Evolutionary conservation across 2,797 vertebrate species (phyloP), one percentile per base, ranked within the genome.

Genomic region (Margarornis squamiger): DNA sequence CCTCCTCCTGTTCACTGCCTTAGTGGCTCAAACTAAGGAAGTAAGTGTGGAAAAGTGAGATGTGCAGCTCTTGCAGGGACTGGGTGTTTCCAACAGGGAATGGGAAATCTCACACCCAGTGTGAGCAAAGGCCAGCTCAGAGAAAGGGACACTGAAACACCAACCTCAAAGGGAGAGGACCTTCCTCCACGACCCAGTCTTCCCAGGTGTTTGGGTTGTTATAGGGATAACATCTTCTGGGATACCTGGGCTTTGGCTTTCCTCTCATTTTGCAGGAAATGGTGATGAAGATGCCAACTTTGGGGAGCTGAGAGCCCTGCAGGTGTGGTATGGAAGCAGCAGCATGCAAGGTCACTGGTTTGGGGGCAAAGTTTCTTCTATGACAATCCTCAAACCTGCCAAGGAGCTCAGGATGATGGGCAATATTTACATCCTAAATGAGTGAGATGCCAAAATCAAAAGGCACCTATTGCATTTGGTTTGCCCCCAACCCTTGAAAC

Each of bases 51-150:
- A 68, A 61, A 67, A 34, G 51, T 3, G 66, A 51, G 54, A 46
- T 2, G 0, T 0, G 4, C n/a, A 68, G 58, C 1, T 41, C 36
- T 11, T 14, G 39, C 49, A n/a, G 45, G 88, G 38, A 17, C 8
- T 5, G 2, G 3, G 23, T 75, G 49, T 14, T 85, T 86, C 16
- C 34, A 39, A 15, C 39, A 63, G 34, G 43, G 26, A 46, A 34
- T 2, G 78, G 62, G 67, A 63, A 54, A 66, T 19, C 58, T 58
- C 27, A 4, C 4, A 7, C 14, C 1, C 29, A 1, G 17, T 1
- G 26, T 5, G 23, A 63, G 66, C 61, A 63, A 67, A 71, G 61
- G 15, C 4, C 14, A 24, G 75, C 41, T n/a, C 30, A 1, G 46
- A 58, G 86, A 36, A 48, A 65, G 45, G 45, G 71, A 68, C 66